Base-by-base conservation (phyloP, 2,797 vertebrate species). In the Simalia tracyae region DNA sequence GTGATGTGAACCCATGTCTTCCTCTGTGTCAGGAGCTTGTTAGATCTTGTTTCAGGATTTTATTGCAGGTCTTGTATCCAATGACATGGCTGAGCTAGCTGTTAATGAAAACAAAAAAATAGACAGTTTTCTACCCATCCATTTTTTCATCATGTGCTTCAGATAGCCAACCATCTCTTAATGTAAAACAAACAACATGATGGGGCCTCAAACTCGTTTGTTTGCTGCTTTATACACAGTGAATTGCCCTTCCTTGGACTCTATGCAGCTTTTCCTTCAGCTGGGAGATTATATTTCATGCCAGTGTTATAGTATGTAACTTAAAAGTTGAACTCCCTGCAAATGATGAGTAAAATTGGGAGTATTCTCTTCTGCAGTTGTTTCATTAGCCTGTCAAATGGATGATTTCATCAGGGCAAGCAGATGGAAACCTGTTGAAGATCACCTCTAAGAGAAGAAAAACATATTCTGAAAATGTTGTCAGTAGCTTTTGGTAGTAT, bases 381-480 rank as follows among this genome's bases (percentile, higher is more conserved):
- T 93, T 95, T 93, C 85, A 72, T 86, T 95, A 91, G 81, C 86
- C 89, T 93, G 87, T 84, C 68, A 93, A 92, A 81, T 50, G 22
- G 15, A 42, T 8, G 94, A 42, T 94, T 81, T 89, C 36, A 17
- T 88, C 76, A 93, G 50, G 84, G 86, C 89, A 92, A 84, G 68
- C 84, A 93, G 92, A 89, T 84, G 85, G 88, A 50, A 89, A 90
- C 8, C 50, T 9, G 50, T 54, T 54, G 50, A 8, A 54, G 50
- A 54, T 95, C 91, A 61, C 89, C n/a, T 0, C 60, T 50, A 89
- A 94, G 92, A 94, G 91, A 92, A 86, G 8, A 7, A 89, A 94
- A 94, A 50, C 89, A 84, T 88, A 93, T 95, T 94, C 57, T 64
- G 91, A 86, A 95, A 90, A 93, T 92, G 61, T 46, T 95, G 86